Conservation (phyloP, 1,140 invertebrate genomes). For the Psilanteris sp. region DNA sequence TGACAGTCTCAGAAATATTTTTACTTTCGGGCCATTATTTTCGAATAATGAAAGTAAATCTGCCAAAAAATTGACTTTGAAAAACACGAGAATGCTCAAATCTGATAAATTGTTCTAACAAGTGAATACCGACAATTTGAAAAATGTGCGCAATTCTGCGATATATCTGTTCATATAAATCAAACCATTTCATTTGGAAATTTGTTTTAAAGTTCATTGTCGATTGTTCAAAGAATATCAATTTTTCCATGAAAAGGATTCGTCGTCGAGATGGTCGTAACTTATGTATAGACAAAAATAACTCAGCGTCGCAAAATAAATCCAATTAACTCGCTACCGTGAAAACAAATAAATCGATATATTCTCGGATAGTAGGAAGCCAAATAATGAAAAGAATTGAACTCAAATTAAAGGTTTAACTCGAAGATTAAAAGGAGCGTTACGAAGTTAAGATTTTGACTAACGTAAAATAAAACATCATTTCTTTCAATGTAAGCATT, state of each 20-base stretch:
- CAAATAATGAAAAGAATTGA: slow-evolving; percentile 34
- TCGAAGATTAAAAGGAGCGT: neutral
- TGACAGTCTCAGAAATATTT: slow-evolving; percentile 19
- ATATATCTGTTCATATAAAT: slow-evolving; percentile 36
- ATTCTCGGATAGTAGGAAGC: slow-evolving; percentile 42
- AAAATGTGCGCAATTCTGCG: slow-evolving; percentile 23
- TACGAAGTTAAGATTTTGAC: too few species aligned
- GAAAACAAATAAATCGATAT: slow-evolving; percentile 73
- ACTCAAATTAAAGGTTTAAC: slow-evolving; percentile 40
- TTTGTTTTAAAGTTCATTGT: slow-evolving; percentile 60
- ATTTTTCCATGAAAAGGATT: slow-evolving; percentile 65
- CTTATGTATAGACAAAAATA: slow-evolving; percentile 64
- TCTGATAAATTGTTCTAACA: slow-evolving; percentile 53
- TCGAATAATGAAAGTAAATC: slow-evolving; percentile 44
- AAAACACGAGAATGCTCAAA: slow-evolving; percentile 25
- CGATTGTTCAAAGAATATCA: slow-evolving; percentile 51
- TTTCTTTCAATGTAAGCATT: too few species aligned
- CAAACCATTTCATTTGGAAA: slow-evolving; percentile 51
- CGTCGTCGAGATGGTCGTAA: slow-evolving; percentile 50
- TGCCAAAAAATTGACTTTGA: slow-evolving; percentile 28
- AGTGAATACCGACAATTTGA: slow-evolving; percentile 47
- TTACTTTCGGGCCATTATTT: slow-evolving; percentile 25
- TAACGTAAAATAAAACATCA: too few species aligned
- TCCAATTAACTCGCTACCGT: slow-evolving; percentile 67
- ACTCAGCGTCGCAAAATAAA: slow-evolving; percentile 65